Base-by-base conservation (phyloP, 2,113 vertebrate species). In the Muntiacus reevesi region DNA sequence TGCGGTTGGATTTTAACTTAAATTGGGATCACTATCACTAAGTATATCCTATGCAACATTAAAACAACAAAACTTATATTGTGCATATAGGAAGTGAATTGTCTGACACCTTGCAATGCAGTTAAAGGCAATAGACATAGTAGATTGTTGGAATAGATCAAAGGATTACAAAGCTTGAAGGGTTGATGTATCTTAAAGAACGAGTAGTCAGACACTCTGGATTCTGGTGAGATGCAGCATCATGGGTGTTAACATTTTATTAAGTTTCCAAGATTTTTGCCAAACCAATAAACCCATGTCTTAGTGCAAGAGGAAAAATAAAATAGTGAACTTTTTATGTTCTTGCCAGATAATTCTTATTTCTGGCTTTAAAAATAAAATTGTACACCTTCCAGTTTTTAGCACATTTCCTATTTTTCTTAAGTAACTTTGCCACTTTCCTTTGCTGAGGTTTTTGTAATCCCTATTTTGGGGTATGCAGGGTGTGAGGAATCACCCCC, bases 351-450 rank as follows among this genome's bases (percentile, higher is more conserved):
- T 89, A 83, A 40, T 92, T 95, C 55, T 79, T 94, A 59, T 14
- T 47, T 97, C 16, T 88, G n/a, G 9, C 76, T 92, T 97, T 96
- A 96, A 98, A 97, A 97, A 94, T 97, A 97, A 96, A 96, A 55
- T 71, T 9, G 17, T 13, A 25, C 5, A 83, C 10, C 6, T 28
- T 74, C 85, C 40, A 78, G 54, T 36, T 90, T 94, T 97, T 90
- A 94, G 50, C 23, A 94, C 2, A 54, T 76, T 62, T 21, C 21
- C 12, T 67, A 0, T 83, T 96, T 55, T 40, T 86, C n/a, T 62
- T 87, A 55, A 33, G 62, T 78, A 87, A 92, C 15, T 82, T 89
- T 52, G 1, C 67, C 14, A 71, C 79, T 74, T 55, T 62, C 17
- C 43, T 84, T 79, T 36, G 47, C 52, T 81, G 71, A 96, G 45